Base-by-base conservation (phyloP, 1,140 invertebrate species). In the Orchesella cincta region DNA sequence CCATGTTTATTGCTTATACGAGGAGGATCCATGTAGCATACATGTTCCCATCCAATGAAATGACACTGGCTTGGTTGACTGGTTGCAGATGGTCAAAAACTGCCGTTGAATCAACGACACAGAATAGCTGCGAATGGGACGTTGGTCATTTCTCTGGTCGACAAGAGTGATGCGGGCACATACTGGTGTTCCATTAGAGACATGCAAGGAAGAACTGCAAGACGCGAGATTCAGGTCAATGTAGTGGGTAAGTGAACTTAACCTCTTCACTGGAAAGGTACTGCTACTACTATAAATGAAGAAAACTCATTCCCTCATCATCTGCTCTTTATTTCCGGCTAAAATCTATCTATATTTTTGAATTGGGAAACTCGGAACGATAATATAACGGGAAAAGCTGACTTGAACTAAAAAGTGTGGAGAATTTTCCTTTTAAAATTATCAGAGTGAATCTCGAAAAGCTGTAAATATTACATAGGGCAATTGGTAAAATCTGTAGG, bases 171-270 rank as follows among this genome's bases (percentile, higher is more conserved):
- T 57, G 72, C 52, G 34, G 80, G 77, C 62, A 73, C 75, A 20
- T 81, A 81, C 52, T 67, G 35, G 46, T 81, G 80, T 52, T 78
- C 77, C 26, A 73, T 67, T 20, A 64, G 35, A 52, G 77, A 80
- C 73, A 20, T 36, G 67, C 77, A 78, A 34, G 75, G 80, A 67
- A 35, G 80, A 35, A 77, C 34, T 72, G 67, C 52, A 36, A 31
- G 76, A 31, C 29, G 77, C 64, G 77, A 81, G 29, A 81, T 81
- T 76, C 80, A 77, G 54, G 75, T 81, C 71, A 78, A 81, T 77
- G 80, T 81, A 51, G 80, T 81, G 77, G 80, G 80, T 81, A 75
- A 81, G 80, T 76, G 14, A 12, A 64, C 29, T n/a, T n/a, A n/a
- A n/a, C n/a, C n/a, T n/a, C n/a, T n/a, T n/a, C n/a, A n/a, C n/a